Conservation (phyloP, 2,113 vertebrate species). For the Dicerorhinus sumatrensis region DNA sequence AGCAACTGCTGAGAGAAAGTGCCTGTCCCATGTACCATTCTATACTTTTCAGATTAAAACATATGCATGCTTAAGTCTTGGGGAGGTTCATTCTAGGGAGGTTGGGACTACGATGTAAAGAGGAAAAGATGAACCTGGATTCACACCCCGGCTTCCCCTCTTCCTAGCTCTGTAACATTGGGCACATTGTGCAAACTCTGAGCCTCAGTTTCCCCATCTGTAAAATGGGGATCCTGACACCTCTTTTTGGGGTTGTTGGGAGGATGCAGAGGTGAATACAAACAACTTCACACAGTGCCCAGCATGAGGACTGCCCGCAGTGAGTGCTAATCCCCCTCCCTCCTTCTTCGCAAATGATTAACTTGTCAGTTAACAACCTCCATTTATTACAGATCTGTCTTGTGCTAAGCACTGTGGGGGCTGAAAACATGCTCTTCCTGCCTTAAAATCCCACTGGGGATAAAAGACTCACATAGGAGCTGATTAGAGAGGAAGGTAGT, state of each 20-base stretch:
- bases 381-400: not conserved
- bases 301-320: not conserved
- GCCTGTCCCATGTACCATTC: not conserved
- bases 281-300: not conserved
- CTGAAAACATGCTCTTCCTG: slow-evolving; percentile 59
- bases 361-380: not conserved
- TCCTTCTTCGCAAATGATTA: not conserved
- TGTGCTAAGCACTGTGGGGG: not conserved
- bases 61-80: not conserved
- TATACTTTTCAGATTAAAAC: not conserved
- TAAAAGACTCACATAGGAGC: not conserved
- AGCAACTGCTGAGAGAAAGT: not conserved
- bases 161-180: not conserved
- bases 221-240: not conserved
- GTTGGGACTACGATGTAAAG: not conserved
- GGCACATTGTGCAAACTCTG: not conserved
- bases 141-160: not conserved
- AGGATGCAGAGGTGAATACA: not conserved
- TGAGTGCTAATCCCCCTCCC: not conserved
- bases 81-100: not conserved
- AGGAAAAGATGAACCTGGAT: not conserved
- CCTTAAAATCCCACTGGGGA: slow-evolving; percentile 45
- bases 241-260: not conserved
- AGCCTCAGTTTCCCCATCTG: not conserved
- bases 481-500: slow-evolving; percentile 55